Evolutionary conservation across 2,113 vertebrate species (phyloP).

Genomic region (Lycocorax pyrrhopterus): DNA sequence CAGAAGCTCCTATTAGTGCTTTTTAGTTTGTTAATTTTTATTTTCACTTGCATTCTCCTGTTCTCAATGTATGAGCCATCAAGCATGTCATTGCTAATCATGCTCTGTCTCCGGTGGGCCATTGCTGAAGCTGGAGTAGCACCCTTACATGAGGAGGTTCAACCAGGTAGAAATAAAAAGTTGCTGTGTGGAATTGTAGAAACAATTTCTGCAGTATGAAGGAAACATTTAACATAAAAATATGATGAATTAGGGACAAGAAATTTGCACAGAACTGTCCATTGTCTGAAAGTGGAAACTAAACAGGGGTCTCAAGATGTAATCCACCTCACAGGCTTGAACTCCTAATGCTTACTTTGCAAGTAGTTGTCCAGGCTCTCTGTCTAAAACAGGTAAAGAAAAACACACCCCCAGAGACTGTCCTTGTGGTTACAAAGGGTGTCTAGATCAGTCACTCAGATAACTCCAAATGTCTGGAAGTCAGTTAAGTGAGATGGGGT

Average conservation of each 20-base stretch:
- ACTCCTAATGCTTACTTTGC: background rate
- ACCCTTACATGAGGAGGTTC: background rate
- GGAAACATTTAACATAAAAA: background rate
- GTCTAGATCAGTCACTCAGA: background rate
- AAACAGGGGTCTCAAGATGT: background rate
- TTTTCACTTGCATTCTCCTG: background rate
- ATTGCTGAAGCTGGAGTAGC: background rate
- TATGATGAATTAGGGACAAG: background rate
- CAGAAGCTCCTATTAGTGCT: background rate
- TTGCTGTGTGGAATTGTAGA: background rate
- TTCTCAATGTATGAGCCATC: background rate
- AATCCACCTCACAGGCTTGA: background rate
- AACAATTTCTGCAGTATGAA: background rate
- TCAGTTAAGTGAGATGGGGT: background rate
- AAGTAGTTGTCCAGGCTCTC: background rate
- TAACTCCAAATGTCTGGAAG: background rate
- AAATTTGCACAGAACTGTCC: background rate
- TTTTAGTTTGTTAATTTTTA: background rate
- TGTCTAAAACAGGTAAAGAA: background rate
- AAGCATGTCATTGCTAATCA: background rate
- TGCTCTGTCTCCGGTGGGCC: background rate
- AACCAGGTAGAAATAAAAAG: background rate
- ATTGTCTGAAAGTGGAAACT: background rate
- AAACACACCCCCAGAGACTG: background rate
- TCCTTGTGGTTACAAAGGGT: background rate